Conservation (phyloP, 2,797 vertebrate genomes). For the Helostoma temminkii region DNA sequence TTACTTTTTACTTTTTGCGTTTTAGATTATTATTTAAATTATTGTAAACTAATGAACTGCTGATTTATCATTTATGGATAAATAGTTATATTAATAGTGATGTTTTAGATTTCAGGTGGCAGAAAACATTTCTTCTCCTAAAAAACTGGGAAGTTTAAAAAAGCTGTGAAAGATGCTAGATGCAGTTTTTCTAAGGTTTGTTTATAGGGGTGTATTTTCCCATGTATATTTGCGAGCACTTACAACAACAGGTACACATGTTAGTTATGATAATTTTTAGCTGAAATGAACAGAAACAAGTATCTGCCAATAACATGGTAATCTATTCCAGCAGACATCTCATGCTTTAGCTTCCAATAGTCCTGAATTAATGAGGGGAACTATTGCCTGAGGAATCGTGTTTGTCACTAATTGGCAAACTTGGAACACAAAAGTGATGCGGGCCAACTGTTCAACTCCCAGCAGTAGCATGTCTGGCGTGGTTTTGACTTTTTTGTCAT, state of each 20-base stretch:
- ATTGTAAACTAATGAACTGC: too few relatives aligned
- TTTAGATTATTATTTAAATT: too few relatives aligned
- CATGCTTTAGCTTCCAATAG: constrained; percentile 28
- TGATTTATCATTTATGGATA: too few relatives aligned
- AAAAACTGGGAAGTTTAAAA: too few relatives aligned
- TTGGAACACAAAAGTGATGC: constrained; percentile 53
- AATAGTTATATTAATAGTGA: too few relatives aligned
- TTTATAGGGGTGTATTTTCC: background rate
- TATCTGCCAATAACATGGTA: constrained; percentile 38
- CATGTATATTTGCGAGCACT: constrained; percentile 17
- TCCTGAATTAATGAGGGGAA: constrained; percentile 53
- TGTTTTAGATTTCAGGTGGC: too few relatives aligned
- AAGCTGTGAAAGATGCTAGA: background rate
- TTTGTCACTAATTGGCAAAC: constrained; percentile 68
- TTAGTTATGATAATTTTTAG: constrained; percentile 8
- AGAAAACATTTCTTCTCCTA: too few relatives aligned
- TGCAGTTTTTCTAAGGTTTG: background rate
- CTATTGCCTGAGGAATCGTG: constrained; percentile 39
- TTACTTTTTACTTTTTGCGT: too few relatives aligned
- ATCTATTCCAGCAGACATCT: constrained; percentile 37
- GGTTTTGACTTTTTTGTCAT: background rate
- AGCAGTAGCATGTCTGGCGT: constrained; percentile 39
- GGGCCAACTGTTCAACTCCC: constrained; percentile 56
- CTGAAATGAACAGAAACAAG: constrained; percentile 11
- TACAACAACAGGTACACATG: constrained; percentile 26